Conservation (phyloP, 2,888 invertebrate species). For the Drosophila nigricruria region DNA sequence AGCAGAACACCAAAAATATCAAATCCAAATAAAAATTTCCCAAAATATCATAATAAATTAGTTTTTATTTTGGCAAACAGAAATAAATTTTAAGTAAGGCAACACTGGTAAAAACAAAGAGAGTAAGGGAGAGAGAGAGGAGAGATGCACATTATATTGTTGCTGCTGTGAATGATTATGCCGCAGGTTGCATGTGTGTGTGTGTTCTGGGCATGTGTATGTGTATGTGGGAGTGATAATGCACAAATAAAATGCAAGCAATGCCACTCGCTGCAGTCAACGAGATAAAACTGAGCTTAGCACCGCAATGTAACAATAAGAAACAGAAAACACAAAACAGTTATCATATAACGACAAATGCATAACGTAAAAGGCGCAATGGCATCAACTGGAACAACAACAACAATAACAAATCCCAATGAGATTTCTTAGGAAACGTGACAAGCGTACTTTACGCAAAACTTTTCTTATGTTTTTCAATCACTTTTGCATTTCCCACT, state of each 20-base stretch:
- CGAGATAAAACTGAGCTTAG: slow-evolving; percentile 51
- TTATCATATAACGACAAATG: slow-evolving; percentile 40
- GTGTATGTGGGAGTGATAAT: slow-evolving; percentile 54
- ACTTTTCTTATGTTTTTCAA: slow-evolving; percentile 22
- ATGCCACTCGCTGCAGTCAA: slow-evolving; percentile 35
- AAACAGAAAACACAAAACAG: slow-evolving; percentile 38
- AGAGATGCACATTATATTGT: slow-evolving; percentile 39
- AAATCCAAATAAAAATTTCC: slow-evolving; percentile 35
- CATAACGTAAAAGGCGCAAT: slow-evolving; percentile 28
- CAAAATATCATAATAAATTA: slow-evolving; percentile 42
- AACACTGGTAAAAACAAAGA: slow-evolving; percentile 34
- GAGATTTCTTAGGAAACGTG: slow-evolving; percentile 15
- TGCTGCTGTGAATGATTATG: slow-evolving; percentile 46
- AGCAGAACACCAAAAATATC: slow-evolving; percentile 40
- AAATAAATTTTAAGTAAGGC: slow-evolving; percentile 35
- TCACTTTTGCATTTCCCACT: slow-evolving; percentile 29
- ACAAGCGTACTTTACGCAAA: slow-evolving; percentile 9
- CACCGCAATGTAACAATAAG: slow-evolving; percentile 30
- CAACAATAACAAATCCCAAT: slow-evolving; percentile 9
- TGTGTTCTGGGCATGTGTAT: not conserved
- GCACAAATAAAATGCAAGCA: slow-evolving; percentile 47
- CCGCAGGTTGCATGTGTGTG: slow-evolving; percentile 43
- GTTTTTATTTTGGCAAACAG: slow-evolving; percentile 33
- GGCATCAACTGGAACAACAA: slow-evolving; percentile 1
- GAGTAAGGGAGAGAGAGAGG: not conserved